Conservation (phyloP, 2,113 vertebrate genomes). For the Plestiodon gilberti region DNA sequence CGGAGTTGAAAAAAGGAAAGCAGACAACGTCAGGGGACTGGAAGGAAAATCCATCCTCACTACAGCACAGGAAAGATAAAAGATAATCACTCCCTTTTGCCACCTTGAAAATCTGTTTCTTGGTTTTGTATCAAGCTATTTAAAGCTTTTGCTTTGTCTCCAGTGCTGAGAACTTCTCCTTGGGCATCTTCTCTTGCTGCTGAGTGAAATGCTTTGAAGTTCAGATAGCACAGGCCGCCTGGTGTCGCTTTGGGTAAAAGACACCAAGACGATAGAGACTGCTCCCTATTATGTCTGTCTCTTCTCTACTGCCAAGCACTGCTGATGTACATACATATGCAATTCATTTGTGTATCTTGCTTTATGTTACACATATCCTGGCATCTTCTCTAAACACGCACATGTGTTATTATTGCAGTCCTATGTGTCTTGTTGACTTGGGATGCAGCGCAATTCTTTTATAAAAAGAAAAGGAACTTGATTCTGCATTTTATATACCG, state of each 20-base stretch:
- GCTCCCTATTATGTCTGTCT: background rate
- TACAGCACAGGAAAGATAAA: background rate
- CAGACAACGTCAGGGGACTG: background rate
- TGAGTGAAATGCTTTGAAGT: accelerated
- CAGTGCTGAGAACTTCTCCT: background rate
- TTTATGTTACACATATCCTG: background rate
- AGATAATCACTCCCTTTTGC: slow-evolving; percentile 18
- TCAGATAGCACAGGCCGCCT: background rate
- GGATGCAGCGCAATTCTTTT: background rate
- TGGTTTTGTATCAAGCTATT: slow-evolving; percentile 18
- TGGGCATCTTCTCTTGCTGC: background rate
- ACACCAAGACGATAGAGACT: background rate
- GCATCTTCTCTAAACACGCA: background rate
- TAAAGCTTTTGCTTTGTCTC: slow-evolving; percentile 23
- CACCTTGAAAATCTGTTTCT: background rate
- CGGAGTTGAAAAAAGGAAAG: slow-evolving; percentile 33
- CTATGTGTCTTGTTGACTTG: background rate
- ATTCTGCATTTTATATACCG: background rate
- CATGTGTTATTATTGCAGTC: background rate
- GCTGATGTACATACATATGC: accelerated
- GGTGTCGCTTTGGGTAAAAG: background rate
- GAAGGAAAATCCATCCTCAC: background rate
- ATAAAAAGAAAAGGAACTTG: slow-evolving; percentile 2
- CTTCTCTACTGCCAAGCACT: background rate
- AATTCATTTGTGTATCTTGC: background rate